Conservation (phyloP, 2,888 invertebrate genomes). For the Linnaemya vulpina region DNA sequence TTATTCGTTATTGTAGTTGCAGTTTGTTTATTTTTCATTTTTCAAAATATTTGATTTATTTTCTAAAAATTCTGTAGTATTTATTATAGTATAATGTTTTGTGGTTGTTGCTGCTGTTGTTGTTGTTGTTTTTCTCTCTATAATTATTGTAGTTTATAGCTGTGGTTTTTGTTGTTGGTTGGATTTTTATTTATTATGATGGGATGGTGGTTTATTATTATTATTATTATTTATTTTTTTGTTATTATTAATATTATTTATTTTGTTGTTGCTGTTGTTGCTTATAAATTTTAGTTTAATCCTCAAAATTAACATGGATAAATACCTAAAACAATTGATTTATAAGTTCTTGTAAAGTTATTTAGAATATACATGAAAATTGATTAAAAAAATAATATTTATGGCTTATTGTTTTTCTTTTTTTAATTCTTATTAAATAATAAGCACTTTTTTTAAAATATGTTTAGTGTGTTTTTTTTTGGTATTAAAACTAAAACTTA, state of each 20-base stretch:
- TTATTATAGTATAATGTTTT: conserved; percentile 38
- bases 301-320: conserved; percentile 84
- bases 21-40: conserved; percentile 34
- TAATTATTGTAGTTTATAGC: conserved; percentile 72
- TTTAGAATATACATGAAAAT: conserved; percentile 19
- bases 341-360: conserved; percentile 33
- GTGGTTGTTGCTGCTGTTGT: conserved; percentile 29
- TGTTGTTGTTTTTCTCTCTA: conserved; percentile 48
- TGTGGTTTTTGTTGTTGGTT: conserved; percentile 69
- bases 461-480: conserved; percentile 8
- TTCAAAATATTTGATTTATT: conserved; percentile 52
- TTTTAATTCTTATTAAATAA: conserved; percentile 40
- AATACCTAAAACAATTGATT: conserved; percentile 81
- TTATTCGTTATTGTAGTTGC: conserved; percentile 36
- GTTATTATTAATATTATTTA: too few species aligned
- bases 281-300: conserved; percentile 72
- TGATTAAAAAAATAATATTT: conserved; percentile 40
- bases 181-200: conserved; percentile 56
- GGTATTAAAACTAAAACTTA: conserved; percentile 54
- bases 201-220: conserved; percentile 65
- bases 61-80: conserved; percentile 43
- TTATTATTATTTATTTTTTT: conserved; percentile 4
- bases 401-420: conserved; percentile 54
- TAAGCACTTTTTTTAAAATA: conserved; percentile 31
- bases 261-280: conserved; percentile 48